Evolutionary conservation across 2,888 invertebrate genomes (phyloP).

Genomic region (Ceratothoa steindachneri): DNA sequence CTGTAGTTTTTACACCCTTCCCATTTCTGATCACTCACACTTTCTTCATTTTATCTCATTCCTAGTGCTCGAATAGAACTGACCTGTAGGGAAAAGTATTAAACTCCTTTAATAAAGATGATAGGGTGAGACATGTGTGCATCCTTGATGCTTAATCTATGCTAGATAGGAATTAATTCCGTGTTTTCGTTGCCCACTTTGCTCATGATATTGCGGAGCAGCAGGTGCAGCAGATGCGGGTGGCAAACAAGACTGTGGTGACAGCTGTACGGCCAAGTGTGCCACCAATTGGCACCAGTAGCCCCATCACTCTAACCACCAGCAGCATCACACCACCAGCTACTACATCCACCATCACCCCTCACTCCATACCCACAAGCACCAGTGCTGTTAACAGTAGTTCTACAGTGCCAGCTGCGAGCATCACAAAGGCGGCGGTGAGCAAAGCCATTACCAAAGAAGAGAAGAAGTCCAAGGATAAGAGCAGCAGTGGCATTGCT

Average conservation of each 20-base stretch:
- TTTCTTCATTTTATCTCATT: too few relatives aligned
- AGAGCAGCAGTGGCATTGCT: not conserved
- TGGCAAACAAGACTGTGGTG: constrained; percentile 43
- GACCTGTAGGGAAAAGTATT: too few relatives aligned
- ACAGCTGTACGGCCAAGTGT: constrained; percentile 44
- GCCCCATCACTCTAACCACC: not conserved
- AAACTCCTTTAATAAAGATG: too few relatives aligned
- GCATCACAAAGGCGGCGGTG: not conserved
- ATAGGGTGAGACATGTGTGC: too few relatives aligned
- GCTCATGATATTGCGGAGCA: constrained; percentile 22
- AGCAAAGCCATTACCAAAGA: not conserved
- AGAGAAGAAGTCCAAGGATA: not conserved
- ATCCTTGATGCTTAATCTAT: too few relatives aligned
- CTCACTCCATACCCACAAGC: too few relatives aligned
- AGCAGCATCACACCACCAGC: constrained; percentile 16
- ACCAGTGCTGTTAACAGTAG: not conserved
- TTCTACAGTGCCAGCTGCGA: not conserved
- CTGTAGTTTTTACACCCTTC: too few relatives aligned
- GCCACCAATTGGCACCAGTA: not conserved
- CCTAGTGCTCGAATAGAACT: too few relatives aligned
- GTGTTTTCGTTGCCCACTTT: constrained; percentile 26
- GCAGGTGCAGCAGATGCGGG: constrained; percentile 48
- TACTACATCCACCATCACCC: constrained; percentile 16
- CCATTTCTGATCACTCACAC: too few relatives aligned
- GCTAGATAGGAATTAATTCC: constrained; percentile 4